Percentiles rank a stretch among this genome's conserved stretches.
Evolutionary conservation across 2,113 vertebrate genomes (phyloP).

Genomic region (Pachypanchax playfairii): DNA sequence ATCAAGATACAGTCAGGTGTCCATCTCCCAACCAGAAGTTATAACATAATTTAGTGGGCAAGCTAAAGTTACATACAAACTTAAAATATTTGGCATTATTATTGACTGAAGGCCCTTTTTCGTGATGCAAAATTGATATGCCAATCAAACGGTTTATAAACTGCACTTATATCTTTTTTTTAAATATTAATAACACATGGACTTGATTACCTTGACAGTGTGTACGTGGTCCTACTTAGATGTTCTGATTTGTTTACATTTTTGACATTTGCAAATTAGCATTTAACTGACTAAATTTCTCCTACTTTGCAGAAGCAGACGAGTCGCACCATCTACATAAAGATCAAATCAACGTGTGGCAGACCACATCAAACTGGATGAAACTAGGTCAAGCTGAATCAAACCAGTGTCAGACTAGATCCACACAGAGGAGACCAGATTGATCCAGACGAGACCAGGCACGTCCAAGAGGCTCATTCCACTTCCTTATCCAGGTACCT

Average conservation of each 20-base stretch:
- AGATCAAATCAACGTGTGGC: conserved; percentile 21
- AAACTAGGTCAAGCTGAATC: conserved; percentile 46
- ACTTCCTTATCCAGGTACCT: conserved; percentile 67
- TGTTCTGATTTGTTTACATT: background rate
- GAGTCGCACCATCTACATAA: conserved; percentile 6
- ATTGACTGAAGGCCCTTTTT: too few species aligned
- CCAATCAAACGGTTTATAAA: too few species aligned
- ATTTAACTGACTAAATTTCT: background rate
- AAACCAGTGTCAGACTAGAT: conserved; percentile 41
- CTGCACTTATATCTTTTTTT: too few species aligned
- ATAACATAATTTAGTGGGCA: too few species aligned
- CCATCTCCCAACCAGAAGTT: too few species aligned
- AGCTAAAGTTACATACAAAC: too few species aligned
- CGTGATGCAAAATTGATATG: too few species aligned
- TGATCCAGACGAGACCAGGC: conserved; percentile 42
- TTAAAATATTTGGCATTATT: too few species aligned
- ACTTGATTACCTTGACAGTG: background rate
- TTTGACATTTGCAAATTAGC: background rate
- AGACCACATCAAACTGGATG: conserved; percentile 37
- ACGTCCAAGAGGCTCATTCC: conserved; percentile 52
- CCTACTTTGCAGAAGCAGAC: conserved; percentile 37
- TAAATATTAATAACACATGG: too few species aligned
- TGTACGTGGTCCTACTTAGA: background rate
- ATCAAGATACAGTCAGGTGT: too few species aligned
- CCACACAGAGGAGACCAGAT: conserved; percentile 26